phyloP scores from a whole-genome alignment of 2,888 invertebrate genomes.

The Sisyra nigra region DNA sequence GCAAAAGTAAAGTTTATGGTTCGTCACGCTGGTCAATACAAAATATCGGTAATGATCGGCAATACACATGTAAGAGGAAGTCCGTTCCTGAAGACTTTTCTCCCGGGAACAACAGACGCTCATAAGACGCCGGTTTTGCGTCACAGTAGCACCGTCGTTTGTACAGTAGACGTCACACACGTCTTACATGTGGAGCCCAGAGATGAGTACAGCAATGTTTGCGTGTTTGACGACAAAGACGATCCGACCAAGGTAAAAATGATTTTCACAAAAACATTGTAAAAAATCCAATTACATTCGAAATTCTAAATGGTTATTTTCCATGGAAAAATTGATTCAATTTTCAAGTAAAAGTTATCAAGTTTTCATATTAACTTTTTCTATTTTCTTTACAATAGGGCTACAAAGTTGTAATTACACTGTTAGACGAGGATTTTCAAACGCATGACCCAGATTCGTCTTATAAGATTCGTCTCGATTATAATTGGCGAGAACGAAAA shows the following conservation, averaged over 20 bases:
- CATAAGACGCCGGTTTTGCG: slow-evolving; percentile 68
- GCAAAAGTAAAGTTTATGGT: slow-evolving; percentile 87
- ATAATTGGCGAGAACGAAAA: slow-evolving; percentile 64
- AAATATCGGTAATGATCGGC: slow-evolving; percentile 69
- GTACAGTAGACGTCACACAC: slow-evolving; percentile 60
- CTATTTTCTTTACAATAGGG: slow-evolving; percentile 30
- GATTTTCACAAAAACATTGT: no score
- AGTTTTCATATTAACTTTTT: no score
- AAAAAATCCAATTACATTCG: no score
- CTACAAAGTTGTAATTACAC: slow-evolving; percentile 40
- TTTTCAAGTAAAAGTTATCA: no score
- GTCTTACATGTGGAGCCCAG: slow-evolving; percentile 75
- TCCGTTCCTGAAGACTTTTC: slow-evolving; percentile 69
- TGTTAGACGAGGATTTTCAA: slow-evolving; percentile 35
- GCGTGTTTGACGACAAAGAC: slow-evolving; percentile 40
- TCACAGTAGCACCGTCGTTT: slow-evolving; percentile 71
- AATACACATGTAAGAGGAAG: slow-evolving; percentile 70
- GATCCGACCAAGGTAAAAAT: slow-evolving; percentile 38
- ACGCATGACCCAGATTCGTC: slow-evolving; percentile 1
- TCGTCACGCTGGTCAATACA: slow-evolving; percentile 77
- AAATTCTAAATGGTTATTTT: no score
- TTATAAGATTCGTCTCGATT: slow-evolving; percentile 43
- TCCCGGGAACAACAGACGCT: slow-evolving; percentile 71
- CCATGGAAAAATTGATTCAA: no score
- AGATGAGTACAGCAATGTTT: slow-evolving; percentile 81